Base-by-base conservation (phyloP, 2,797 vertebrate species). In the Acanthurus tractus region DNA sequence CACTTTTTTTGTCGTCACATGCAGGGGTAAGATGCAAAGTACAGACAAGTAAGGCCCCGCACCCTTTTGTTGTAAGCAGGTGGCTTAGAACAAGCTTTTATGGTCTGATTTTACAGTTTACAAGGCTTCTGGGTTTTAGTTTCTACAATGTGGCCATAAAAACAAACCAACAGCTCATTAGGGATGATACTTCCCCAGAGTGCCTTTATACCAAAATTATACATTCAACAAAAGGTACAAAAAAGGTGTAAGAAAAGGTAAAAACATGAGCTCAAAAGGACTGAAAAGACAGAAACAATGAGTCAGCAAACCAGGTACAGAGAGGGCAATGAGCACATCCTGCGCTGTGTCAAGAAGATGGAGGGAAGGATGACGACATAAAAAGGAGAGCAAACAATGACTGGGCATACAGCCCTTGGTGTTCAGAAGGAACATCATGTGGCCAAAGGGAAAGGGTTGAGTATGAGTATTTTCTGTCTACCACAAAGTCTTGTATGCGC, bases 1-100 rank as follows among this genome's bases (percentile, higher is more conserved):
- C 74, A 69, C 67, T 72, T 78, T 49, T 81, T 79, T 22, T 64
- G 70, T n/a, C 40, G 82, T 53, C 67, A 83, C 54, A 78, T 61
- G 11, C 14, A 29, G 57, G 49, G 54, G 55, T 13, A 57, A 57
- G 14, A 70, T 20, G 64, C 40, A 69, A 64, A 66, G 56, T n/a
- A 76, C 2, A 20, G 38, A 59, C 36, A 29, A 36, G 23, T 63
- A 18, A n/a, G n/a, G 22, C 40, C 7, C 55, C 23, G 54, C 4
- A 3, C 3, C 48, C n/a, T 58, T 70, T 64, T 62, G 64, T 74
- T 75, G 22, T 49, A 17, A 64, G 69, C 72, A 69, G 63, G 52
- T 70, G 63, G 58, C 20, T 62, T 63, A 50, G 34, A 63, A 70
- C 78, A 56, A 45, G 44, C 48, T 59, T 74, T 57, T 42, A 66